A percentile compares a stretch with the other conserved stretches of the same genome.
These are phyloP conservation scores for Sylvicola cinctus DNA, from an alignment of 2,888 invertebrate species.

Conservation along the genomic window DNA sequence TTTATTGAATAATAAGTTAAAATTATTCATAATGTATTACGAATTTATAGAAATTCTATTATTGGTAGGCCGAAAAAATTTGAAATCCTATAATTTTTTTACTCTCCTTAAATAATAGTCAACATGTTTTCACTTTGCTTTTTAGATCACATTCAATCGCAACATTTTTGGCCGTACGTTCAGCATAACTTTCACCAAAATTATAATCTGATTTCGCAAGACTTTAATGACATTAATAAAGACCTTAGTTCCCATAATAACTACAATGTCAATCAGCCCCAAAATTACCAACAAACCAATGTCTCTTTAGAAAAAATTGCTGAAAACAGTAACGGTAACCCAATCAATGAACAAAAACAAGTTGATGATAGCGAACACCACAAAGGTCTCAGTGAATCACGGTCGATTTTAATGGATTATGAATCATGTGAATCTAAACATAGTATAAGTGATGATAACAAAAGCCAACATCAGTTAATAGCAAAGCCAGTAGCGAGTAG, in stretches of 20 bases:
- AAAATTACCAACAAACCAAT: no score
- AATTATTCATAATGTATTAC: no score
- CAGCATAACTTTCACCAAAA: conserved; percentile 27
- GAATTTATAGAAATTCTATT: no score
- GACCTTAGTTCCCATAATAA: conserved; percentile 19
- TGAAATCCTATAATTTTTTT: no score
- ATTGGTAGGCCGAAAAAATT: no score
- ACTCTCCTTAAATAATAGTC: no score
- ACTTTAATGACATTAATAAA: conserved; percentile 22
- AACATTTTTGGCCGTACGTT: conserved; percentile 29
- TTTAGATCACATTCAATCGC: conserved; percentile 26
- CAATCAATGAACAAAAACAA: not conserved
- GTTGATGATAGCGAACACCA: conserved; percentile 19
- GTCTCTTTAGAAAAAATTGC: no score
- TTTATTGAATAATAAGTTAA: no score
- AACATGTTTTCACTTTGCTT: no score
- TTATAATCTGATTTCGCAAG: conserved; percentile 25
- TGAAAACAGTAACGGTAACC: not conserved
- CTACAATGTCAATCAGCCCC: no score
- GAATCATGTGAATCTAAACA: not conserved
- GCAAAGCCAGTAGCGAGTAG: conserved; percentile 74
- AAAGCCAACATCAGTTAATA: conserved; percentile 25
- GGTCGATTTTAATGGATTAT: no score
- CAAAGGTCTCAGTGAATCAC: conserved; percentile 16
- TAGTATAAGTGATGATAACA: conserved; percentile 6